phyloP scores from a whole-genome alignment of 64 coral and sea anemone species.

The Actinia tenebrosa region DNA sequence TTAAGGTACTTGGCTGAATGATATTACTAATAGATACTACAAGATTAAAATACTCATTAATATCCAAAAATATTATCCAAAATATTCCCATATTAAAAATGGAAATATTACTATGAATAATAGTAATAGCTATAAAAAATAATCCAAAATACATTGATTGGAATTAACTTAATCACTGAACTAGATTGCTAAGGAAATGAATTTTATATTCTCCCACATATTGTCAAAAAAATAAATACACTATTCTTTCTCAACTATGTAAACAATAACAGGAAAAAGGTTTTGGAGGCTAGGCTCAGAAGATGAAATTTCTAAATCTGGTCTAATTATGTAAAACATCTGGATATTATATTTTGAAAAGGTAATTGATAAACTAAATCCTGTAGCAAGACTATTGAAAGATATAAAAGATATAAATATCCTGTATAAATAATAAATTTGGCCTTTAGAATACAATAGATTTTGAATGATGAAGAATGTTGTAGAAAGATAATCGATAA shows the following conservation, averaged over 20 bases:
- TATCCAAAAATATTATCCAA: no score
- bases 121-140: no score
- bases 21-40: no score
- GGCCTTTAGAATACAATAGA: not conserved
- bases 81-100: no score
- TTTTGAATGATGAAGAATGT: not conserved
- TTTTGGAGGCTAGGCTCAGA: not conserved
- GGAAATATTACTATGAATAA: no score
- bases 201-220: not conserved
- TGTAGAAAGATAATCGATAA: not conserved
- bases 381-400: not conserved
- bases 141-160: no score
- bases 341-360: not conserved
- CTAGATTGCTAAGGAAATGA: not conserved
- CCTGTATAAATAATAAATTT: not conserved
- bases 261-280: not conserved
- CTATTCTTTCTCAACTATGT: not conserved
- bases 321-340: not conserved
- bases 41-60: no score
- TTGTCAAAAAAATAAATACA: not conserved
- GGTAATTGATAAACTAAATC: not conserved
- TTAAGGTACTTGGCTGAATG: no score
- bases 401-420: not conserved
- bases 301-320: not conserved
- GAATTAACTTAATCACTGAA: no score